phyloP scores from a whole-genome alignment of 2,888 invertebrate genomes.

The Xanthorhoe designata region DNA sequence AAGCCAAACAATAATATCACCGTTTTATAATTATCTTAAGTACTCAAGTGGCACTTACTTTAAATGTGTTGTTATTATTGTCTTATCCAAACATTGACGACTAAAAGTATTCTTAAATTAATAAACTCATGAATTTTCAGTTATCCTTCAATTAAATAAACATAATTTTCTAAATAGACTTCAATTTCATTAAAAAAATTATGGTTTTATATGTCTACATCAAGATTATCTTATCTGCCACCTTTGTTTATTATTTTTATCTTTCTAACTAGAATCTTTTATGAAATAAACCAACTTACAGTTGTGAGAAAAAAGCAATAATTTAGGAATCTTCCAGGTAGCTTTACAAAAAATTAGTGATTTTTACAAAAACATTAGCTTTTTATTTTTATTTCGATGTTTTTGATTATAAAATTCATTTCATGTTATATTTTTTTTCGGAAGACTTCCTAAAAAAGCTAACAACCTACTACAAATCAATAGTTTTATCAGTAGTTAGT shows the following conservation, averaged over 20 bases:
- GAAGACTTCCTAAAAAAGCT: too few relatives aligned
- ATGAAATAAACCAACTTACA: too few relatives aligned
- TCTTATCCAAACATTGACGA: neutral
- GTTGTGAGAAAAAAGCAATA: too few relatives aligned
- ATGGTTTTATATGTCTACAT: neutral
- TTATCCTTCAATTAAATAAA: neutral
- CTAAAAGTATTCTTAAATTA: neutral
- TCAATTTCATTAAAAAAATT: neutral
- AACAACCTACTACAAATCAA: too few relatives aligned
- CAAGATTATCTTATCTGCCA: neutral
- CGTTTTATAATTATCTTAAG: conserved; percentile 8
- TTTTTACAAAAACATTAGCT: too few relatives aligned
- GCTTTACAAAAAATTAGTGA: too few relatives aligned
- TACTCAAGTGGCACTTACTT: conserved; percentile 10
- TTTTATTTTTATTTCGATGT: too few relatives aligned
- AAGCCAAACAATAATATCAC: conserved; percentile 12
- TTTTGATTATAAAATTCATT: too few relatives aligned
- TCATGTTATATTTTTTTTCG: too few relatives aligned
- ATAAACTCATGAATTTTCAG: too few relatives aligned
- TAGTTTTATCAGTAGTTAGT: too few relatives aligned
- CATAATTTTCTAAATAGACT: neutral
- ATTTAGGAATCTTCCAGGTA: neutral
- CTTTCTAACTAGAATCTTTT: neutral
- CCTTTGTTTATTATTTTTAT: neutral
- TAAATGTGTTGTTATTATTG: neutral